phyloP scores from a whole-genome alignment of 2,888 invertebrate species.

The Beris chalybata region DNA sequence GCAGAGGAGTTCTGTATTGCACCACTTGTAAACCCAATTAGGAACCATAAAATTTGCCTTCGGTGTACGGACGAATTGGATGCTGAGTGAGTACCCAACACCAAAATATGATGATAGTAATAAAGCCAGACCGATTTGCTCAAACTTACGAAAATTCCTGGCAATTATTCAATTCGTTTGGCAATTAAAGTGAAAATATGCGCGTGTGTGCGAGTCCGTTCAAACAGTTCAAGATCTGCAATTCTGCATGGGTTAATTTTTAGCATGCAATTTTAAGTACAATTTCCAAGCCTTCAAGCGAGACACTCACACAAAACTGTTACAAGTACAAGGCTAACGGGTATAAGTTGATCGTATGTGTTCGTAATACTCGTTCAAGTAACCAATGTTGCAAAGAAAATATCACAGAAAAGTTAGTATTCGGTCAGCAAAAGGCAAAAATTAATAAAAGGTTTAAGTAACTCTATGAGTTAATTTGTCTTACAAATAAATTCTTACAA shows the following conservation, averaged over 20 bases:
- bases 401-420: too few relatives aligned
- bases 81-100: not conserved
- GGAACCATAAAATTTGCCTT: constrained; percentile 19
- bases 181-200: constrained; percentile 14
- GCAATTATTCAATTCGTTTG: constrained; percentile 30
- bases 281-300: constrained; percentile 4
- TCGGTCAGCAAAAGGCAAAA: too few relatives aligned
- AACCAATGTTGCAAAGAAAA: too few relatives aligned
- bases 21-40: constrained; percentile 30
- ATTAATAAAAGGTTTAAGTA: too few relatives aligned
- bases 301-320: not conserved
- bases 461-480: too few relatives aligned
- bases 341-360: too few relatives aligned
- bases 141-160: constrained; percentile 24
- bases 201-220: not conserved
- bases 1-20: constrained; percentile 14
- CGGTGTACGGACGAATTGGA: constrained; percentile 1
- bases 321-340: too few relatives aligned
- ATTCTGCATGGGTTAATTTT: constrained; percentile 14
- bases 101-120: constrained; percentile 23
- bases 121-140: constrained; percentile 22
- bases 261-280: constrained; percentile 12
- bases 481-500: too few relatives aligned
- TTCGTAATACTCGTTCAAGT: too few relatives aligned
- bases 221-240: not conserved